Base-by-base conservation (phyloP, 1,140 invertebrate species). In the Saxidomus purpurata region DNA sequence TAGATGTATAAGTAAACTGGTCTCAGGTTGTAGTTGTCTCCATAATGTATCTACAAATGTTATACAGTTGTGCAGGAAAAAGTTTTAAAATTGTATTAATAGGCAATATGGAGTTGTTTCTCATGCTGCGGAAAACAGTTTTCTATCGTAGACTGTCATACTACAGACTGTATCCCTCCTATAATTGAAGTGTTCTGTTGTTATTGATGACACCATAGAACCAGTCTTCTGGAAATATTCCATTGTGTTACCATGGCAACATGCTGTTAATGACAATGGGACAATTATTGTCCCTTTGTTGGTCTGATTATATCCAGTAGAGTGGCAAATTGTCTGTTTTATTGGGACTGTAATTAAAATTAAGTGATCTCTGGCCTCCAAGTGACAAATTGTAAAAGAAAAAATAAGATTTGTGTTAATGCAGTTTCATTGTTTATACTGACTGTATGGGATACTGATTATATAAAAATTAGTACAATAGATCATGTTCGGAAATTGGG, bases 321-420 rank as follows among this genome's bases (percentile, higher is more conserved):
- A 55, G 76, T 79, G 76, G 76, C 76, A 79, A 79, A 79, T 79
- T 79, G 76, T 79, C 76, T 49, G 76, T 52, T 79, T 79, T 79
- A 79, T 79, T 52, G 47, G 15, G 49, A 8, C 34, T 31, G 76
- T 79, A 79, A 79, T 79, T 79, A 79, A 79, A 79, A 79, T 79
- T 59, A 79, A 79, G 76, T 79, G 76, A 79, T 79, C 76, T 55
- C 28, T 52, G 0, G 47, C 43, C 76, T 36, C 8, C 11, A 9
- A 28, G 76, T 36, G 76, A 28, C 47, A 36, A 47, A 79, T 31
- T 79, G 76, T 79, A 8, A 52, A n/a, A 79, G 28, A 31, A 79
- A 34, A 19, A 34, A 63, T 19, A 11, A 63, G 59, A 63, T 28
- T 19, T 63, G 59, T 63, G 59, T 63, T 63, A 43, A 43, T 43